Conservation (phyloP, 2,888 invertebrate species). For the Creontiades dilutus region DNA sequence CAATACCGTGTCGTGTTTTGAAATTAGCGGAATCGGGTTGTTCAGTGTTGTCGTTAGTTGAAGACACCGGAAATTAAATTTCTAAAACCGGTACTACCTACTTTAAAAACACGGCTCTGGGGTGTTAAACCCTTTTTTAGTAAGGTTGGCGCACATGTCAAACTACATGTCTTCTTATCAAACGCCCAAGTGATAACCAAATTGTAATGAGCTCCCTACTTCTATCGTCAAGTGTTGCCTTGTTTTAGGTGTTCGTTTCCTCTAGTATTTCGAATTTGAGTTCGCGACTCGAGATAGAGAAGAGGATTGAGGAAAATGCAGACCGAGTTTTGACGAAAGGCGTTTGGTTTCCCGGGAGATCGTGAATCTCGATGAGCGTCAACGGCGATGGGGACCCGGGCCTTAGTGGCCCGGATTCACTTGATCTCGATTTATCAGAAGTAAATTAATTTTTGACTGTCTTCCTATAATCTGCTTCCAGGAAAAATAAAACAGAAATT, state of each 20-base stretch:
- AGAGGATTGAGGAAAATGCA: background rate
- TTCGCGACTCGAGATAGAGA: background rate
- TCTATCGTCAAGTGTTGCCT: background rate
- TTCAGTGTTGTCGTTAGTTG: no score
- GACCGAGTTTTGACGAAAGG: conserved; percentile 10
- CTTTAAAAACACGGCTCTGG: no score
- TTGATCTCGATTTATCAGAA: conserved; percentile 71
- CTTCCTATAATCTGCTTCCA: background rate
- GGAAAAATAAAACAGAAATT: no score
- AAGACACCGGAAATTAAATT: no score
- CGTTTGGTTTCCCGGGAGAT: background rate
- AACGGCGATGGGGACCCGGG: conserved; percentile 73
- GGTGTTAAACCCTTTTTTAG: background rate
- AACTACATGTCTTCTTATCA: conserved; percentile 28
- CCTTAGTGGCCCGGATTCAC: conserved; percentile 65
- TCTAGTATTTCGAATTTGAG: background rate
- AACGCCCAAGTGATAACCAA: conserved; percentile 33
- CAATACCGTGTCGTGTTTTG: no score
- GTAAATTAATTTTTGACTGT: conserved; percentile 76
- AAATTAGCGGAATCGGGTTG: no score
- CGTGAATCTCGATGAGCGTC: conserved; percentile 62
- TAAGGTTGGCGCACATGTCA: background rate
- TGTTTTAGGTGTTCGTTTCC: background rate
- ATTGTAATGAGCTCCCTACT: background rate
- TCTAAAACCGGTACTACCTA: no score